Evolutionary conservation across 2,888 invertebrate genomes (phyloP), one percentile per base, ranked within the genome.

Genomic region (Orthosia incerta): DNA sequence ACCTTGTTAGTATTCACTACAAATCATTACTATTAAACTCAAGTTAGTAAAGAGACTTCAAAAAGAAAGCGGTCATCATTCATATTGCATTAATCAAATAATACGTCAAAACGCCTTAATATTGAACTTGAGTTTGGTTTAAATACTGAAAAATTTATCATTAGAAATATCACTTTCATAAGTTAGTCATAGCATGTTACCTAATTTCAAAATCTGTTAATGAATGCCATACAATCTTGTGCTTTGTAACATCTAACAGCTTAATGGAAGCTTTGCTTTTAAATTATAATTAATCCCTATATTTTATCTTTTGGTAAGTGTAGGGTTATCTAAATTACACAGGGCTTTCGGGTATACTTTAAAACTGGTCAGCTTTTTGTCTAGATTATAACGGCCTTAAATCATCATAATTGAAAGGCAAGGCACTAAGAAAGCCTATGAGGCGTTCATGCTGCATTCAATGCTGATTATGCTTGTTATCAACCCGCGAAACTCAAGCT

Each of bases 401-500:
- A 31, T 7, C 31, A 31, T 31, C 31, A 31, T 31, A 31, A 31
- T 39, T 7, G 39, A 9, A 39, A 39, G 39, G 31, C 31, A 51
- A 46, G 9, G 16, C 18, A 57, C 20, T 23, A n/a, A 18, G 13
- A 15, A 56, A 51, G 15, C 46, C 7, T 9, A 39, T 7, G 39
- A 39, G 51, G 23, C n/a, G 9, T 16, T 45, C 48, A n/a, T 16
- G 45, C 39, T 56, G 7, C 39, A 39, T 39, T 39, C 7, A 39
- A 39, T 39, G 4, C 7, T 39, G 9, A 39, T 13, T 2, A 18
- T 4, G 13, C n/a, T 7, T 26, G 0, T 16, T 20, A 50, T 31
- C 1, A 46, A 59, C 7, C 61, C 45, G 18, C 39, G 61, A 31
- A 75, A 75, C 75, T 78, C 75, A 75, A 75, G 75, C 71, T 75